Evolutionary conservation across 2,888 invertebrate genomes (phyloP).

Genomic region (Argynnis bischoffii): DNA sequence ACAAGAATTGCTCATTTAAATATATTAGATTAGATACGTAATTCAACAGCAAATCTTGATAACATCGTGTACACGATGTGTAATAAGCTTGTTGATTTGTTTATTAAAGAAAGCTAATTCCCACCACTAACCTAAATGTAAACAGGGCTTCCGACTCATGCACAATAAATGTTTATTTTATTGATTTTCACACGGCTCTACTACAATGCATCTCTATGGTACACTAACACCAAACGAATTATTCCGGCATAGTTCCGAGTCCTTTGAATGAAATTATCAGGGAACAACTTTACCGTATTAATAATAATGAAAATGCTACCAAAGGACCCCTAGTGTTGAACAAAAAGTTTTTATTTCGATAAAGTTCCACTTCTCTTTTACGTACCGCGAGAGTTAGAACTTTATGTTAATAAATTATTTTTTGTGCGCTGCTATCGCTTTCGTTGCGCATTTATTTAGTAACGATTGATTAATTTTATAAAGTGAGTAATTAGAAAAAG

Average conservation of each 20-base stretch:
- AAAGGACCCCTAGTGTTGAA: conserved; percentile 63
- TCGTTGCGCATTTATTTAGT: conserved; percentile 61
- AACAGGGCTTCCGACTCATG: conserved; percentile 48
- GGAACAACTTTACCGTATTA: conserved; percentile 73
- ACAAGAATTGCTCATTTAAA: too few relatives aligned
- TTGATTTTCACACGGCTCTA: conserved; percentile 77
- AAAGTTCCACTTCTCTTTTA: conserved; percentile 64
- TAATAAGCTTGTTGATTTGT: conserved; percentile 32
- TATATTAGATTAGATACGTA: too few relatives aligned
- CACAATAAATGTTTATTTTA: conserved; percentile 76
- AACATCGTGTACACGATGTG: too few relatives aligned
- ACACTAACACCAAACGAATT: conserved; percentile 49
- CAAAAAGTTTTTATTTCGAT: conserved; percentile 65
- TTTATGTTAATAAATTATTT: conserved; percentile 56
- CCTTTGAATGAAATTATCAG: conserved; percentile 62
- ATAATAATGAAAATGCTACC: conserved; percentile 71
- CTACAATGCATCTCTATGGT: conserved; percentile 64
- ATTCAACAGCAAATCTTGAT: neutral
- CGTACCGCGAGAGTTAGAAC: conserved; percentile 59
- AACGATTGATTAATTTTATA: conserved; percentile 72
- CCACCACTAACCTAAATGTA: conserved; percentile 28
- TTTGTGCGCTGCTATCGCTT: conserved; percentile 51
- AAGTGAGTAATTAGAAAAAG: conserved; percentile 50
- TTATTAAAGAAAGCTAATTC: conserved; percentile 37
- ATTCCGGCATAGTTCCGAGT: conserved; percentile 66